Percentiles rank a stretch among this genome's conserved stretches.
phyloP scores from a whole-genome alignment of 2,888 invertebrate genomes.

The Lepas anatifera region DNA sequence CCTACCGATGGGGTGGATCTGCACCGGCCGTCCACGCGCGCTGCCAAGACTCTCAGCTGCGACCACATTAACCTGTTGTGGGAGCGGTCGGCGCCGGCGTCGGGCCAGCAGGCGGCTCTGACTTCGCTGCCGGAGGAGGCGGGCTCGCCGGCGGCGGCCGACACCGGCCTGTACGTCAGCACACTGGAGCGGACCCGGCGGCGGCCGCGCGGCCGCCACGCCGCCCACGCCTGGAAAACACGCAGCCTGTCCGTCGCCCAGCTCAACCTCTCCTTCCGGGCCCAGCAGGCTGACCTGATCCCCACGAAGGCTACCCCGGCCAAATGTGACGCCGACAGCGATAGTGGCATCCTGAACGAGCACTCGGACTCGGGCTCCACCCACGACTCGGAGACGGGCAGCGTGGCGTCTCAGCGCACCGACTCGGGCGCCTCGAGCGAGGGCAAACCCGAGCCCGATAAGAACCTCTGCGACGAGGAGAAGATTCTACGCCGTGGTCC shows the following conservation, averaged over 20 bases:
- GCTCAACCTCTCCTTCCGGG: conserved; percentile 14
- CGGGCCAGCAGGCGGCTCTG: not conserved
- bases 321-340: not conserved
- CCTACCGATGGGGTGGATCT: conserved; percentile 61
- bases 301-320: not conserved
- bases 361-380: conserved; percentile 3
- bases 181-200: not conserved
- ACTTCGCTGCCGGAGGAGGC: not conserved
- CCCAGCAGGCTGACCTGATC: conserved; percentile 22
- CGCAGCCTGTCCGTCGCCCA: conserved; percentile 4
- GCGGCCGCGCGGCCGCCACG: conserved; percentile 7
- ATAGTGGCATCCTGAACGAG: not conserved
- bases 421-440: conserved; percentile 9
- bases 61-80: not conserved
- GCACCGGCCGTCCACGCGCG: not conserved
- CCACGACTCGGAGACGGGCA: conserved; percentile 2
- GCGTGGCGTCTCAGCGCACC: conserved; percentile 4
- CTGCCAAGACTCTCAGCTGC: not conserved
- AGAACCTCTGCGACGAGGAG: conserved; percentile 5
- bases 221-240: not conserved
- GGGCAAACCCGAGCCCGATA: not conserved
- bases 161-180: not conserved
- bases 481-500: not conserved
- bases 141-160: conserved; percentile 14
- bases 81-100: not conserved